These are phyloP conservation scores for Cercocebus atys DNA, from an alignment of 2,113 vertebrate genomes.

Conservation along the genomic window DNA sequence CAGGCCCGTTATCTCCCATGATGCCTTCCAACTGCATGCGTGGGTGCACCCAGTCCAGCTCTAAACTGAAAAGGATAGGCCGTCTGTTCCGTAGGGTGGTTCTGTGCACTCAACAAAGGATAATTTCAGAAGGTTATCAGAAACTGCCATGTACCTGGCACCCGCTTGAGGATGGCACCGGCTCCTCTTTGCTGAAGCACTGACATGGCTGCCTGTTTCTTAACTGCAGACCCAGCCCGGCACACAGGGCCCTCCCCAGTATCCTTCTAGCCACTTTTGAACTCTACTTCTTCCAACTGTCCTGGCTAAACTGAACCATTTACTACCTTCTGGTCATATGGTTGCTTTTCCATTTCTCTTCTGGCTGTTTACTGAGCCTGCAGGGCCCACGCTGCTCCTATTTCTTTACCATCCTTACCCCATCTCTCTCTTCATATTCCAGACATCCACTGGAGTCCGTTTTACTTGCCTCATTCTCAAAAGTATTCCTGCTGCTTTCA, in stretches of 20 bases:
- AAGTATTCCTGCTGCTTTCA: neutral
- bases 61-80: neutral
- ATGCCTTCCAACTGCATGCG: neutral
- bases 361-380: neutral
- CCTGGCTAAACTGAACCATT: neutral
- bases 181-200: neutral
- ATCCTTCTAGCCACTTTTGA: neutral
- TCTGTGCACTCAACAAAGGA: neutral
- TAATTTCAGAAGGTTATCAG: neutral
- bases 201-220: neutral
- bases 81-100: neutral
- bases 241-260: neutral
- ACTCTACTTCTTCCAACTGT: neutral
- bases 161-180: neutral
- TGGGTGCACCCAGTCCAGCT: neutral
- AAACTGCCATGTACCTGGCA: neutral
- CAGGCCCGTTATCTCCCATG: neutral
- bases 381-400: neutral
- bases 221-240: neutral
- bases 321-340: neutral
- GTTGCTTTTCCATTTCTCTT: neutral
- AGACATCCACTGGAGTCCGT: neutral
- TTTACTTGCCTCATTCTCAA: neutral
- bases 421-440: neutral
- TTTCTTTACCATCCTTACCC: neutral